Conservation (phyloP, 1,140 invertebrate species). For the Microplitis mediator region DNA sequence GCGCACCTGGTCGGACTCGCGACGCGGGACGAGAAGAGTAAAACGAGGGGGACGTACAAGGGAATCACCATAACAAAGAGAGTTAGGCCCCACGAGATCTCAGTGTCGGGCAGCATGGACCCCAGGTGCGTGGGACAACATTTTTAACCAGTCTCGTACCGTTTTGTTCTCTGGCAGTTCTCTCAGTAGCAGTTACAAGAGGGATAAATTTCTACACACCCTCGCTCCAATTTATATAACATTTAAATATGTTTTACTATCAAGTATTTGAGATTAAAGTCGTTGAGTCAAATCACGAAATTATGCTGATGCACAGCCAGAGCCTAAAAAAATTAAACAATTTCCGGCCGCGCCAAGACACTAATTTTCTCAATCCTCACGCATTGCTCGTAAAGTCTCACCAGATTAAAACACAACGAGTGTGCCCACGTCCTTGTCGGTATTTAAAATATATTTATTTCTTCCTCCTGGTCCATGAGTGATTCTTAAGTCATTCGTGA, state of each 20-base stretch:
- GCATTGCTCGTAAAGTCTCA: neutral
- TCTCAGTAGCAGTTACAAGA: no score
- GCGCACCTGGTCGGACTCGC: conserved; percentile 1
- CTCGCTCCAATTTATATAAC: neutral
- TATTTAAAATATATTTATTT: neutral
- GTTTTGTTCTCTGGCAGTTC: no score
- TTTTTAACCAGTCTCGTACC: neutral
- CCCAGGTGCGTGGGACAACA: conserved; percentile 20
- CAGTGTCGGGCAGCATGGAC: conserved; percentile 12
- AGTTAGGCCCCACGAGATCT: conserved; percentile 39
- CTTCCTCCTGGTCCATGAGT: no score
- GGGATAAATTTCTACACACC: neutral
- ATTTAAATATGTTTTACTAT: no score
- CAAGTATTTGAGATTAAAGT: no score
- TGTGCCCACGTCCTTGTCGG: neutral
- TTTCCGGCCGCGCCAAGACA: neutral
- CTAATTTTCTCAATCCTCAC: conserved; percentile 2
- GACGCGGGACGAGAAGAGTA: conserved; percentile 5
- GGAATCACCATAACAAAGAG: conserved; percentile 40
- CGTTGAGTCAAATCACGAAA: neutral
- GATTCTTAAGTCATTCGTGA: neutral
- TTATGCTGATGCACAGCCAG: neutral
- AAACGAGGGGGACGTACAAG: neutral
- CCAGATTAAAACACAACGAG: neutral
- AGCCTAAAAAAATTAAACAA: neutral